Conservation (phyloP, 2,113 vertebrate species). For the Burhinus oedicnemus region DNA sequence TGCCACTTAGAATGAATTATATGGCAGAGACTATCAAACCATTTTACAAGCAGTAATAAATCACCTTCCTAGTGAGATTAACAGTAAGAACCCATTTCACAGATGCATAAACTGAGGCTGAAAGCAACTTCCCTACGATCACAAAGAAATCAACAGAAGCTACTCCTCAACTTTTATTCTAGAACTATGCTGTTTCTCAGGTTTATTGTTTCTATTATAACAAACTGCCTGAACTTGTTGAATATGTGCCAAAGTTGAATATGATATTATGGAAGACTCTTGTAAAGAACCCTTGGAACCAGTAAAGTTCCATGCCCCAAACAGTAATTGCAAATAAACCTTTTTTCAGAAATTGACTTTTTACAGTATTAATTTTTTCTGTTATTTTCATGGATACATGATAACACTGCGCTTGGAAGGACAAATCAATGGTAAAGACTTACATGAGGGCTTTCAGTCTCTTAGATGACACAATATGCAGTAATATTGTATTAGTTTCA, state of each 20-base stretch:
- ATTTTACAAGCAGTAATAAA: not conserved
- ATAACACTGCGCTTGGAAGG: not conserved
- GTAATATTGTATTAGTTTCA: conserved; percentile 17
- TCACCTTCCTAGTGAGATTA: not conserved
- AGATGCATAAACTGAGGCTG: conserved; percentile 16
- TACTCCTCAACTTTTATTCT: not conserved
- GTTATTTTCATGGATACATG: not conserved
- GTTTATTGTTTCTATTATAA: not conserved
- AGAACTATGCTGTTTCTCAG: not conserved
- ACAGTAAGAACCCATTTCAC: conserved; percentile 20
- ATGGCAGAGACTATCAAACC: not conserved
- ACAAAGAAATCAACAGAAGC: not conserved
- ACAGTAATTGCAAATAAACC: not conserved
- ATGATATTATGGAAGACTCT: not conserved
- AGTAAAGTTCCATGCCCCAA: not conserved
- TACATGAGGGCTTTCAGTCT: not conserved
- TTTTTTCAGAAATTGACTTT: not conserved
- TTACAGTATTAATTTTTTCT: not conserved
- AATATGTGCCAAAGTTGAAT: not conserved
- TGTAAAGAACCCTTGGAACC: not conserved
- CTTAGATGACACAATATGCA: not conserved
- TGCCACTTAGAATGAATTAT: not conserved
- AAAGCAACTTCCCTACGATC: not conserved
- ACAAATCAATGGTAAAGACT: conserved; percentile 36
- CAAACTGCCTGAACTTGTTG: not conserved